Evolutionary conservation across 2,888 invertebrate species (phyloP).

Genomic region (Chrysolina haemoptera): DNA sequence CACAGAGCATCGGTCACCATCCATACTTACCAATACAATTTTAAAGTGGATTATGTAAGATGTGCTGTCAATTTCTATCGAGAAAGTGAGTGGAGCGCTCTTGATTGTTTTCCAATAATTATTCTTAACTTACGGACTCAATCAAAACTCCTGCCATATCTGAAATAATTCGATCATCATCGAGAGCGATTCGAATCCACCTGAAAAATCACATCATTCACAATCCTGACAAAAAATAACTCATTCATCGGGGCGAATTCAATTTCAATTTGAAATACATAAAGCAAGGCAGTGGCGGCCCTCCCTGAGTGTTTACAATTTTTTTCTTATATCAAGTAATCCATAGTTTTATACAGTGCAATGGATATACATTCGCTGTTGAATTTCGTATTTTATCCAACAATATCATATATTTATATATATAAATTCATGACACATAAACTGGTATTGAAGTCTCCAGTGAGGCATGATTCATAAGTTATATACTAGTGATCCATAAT

Average conservation of each 20-base stretch:
- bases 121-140: neutral
- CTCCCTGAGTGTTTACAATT: neutral
- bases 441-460: no score
- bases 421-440: no score
- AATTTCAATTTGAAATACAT: slow-evolving; percentile 8
- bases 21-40: no score
- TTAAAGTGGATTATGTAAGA: no score
- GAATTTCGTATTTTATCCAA: no score
- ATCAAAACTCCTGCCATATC: slow-evolving; percentile 3
- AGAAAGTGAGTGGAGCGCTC: neutral
- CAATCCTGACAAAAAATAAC: slow-evolving; percentile 8
- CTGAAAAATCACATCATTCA: slow-evolving; percentile 19
- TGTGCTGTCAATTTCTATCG: neutral
- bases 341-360: neutral
- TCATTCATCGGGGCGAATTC: neutral
- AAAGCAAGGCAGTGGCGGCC: neutral
- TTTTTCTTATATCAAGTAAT: neutral
- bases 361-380: no score
- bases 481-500: no score
- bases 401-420: no score
- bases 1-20: no score
- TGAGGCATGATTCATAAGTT: no score
- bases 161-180: slow-evolving; percentile 11
- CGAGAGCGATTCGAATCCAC: neutral
- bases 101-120: neutral